Base-by-base conservation (phyloP, 2,797 vertebrate genomes). In the Tinamus major region DNA sequence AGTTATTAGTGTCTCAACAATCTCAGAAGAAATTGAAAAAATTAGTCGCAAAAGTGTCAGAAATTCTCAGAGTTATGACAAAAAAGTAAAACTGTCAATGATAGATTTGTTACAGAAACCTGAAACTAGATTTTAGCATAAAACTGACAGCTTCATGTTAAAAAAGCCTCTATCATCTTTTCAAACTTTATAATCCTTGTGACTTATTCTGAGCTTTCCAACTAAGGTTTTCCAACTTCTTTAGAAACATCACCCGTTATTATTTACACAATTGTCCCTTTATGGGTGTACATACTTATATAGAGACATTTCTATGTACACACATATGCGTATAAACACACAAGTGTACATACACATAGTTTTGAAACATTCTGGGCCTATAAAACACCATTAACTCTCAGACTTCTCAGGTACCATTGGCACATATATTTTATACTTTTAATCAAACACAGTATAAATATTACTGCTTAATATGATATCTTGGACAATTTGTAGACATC, bases 91-190 rank as follows among this genome's bases (percentile, higher is more conserved):
- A 90, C 35, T 90, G 67, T 70, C 79, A 93, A 20, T 92, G 70
- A 86, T 49, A 81, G 79, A 91, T 92, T 84, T 86, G 46, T 86
- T 86, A 69, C 2, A 93, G 85, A 86, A 92, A 90, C 10, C 44
- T 88, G 70, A 90, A 93, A 67, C 55, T 61, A 86, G 77, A 93
- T 93, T 93, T 90, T 90, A 90, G 63, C 71, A 94, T 87, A 93
- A 87, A 93, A 68, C 29, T n/a, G 46, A 81, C 78, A 94, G 71
- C 64, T 89, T 92, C 31, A 31, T 63, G 86, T 82, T 79, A 77
- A 74, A 95, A 96, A 44, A 56, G 69, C 3, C 23, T 85, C 37
- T 55, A 29, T 77, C 46, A 82, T 91, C 5, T 88, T 95, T 90
- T 79, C 33, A 88, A 86, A 80, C 19, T 88, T 88, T 74, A n/a